phyloP scores from a whole-genome alignment of 1,140 invertebrate species.

The Magallana ariakensis region DNA sequence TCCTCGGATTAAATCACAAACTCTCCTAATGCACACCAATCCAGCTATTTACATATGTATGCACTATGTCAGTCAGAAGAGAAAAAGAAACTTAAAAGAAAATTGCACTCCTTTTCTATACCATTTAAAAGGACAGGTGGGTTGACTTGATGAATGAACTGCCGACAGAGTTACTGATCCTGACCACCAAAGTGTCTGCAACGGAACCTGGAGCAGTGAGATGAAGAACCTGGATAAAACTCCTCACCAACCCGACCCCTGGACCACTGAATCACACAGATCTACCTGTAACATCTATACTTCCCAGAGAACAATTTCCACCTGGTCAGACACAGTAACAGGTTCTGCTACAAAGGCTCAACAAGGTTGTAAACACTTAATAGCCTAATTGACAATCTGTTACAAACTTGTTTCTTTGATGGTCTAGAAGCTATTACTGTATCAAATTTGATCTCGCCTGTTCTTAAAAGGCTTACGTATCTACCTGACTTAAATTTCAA shows the following conservation, averaged over 20 bases:
- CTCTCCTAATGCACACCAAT: conserved; percentile 14
- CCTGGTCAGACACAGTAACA: conserved; percentile 25
- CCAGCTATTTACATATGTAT: conserved; percentile 25
- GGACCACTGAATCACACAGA: not conserved
- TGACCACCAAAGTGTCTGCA: not conserved
- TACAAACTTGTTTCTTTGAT: conserved; percentile 22
- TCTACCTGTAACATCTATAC: not conserved
- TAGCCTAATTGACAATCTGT: conserved; percentile 2
- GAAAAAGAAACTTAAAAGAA: not conserved
- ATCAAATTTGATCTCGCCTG: conserved; percentile 31
- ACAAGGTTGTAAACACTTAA: conserved; percentile 33
- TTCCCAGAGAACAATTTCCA: not conserved
- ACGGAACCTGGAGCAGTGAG: no score
- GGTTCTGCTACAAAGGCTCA: not conserved
- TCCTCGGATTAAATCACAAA: not conserved
- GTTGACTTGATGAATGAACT: not conserved
- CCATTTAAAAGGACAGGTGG: not conserved
- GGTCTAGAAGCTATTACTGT: conserved; percentile 25
- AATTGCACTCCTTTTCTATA: conserved; percentile 1
- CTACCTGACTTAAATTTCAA: conserved; percentile 24
- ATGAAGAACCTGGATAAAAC: no score
- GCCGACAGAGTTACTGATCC: not conserved
- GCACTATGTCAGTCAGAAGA: not conserved
- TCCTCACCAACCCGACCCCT: no score
- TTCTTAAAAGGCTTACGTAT: conserved; percentile 21